Conservation (phyloP, 2,888 invertebrate species). For the Catocala nupta region DNA sequence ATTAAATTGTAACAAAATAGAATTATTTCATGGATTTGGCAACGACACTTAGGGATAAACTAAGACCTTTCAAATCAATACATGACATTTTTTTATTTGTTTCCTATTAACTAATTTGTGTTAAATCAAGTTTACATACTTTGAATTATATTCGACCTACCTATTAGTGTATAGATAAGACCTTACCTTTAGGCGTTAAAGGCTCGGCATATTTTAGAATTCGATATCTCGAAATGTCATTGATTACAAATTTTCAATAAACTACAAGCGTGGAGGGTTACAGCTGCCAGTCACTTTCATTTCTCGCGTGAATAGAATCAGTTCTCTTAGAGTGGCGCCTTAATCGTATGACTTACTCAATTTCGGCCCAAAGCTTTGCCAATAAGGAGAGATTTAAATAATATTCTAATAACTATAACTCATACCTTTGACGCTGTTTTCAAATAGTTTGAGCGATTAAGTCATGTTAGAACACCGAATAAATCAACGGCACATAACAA, state of each 20-base stretch:
- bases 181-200: conserved; percentile 13
- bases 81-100: neutral
- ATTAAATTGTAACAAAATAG: too few species aligned
- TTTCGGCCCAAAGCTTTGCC: conserved; percentile 54
- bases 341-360: conserved; percentile 64
- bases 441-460: conserved; percentile 41
- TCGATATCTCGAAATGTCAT: conserved; percentile 39
- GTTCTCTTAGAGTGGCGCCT: conserved; percentile 58
- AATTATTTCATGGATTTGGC: too few species aligned
- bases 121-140: conserved; percentile 10
- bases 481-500: conserved; percentile 26
- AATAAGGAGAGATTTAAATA: conserved; percentile 46
- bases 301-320: conserved; percentile 82
- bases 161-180: conserved; percentile 15
- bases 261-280: conserved; percentile 40
- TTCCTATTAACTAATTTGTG: conserved; percentile 9
- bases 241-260: conserved; percentile 42
- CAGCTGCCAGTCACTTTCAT: conserved; percentile 78
- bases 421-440: conserved; percentile 46
- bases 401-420: conserved; percentile 53
- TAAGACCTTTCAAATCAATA: too few species aligned
- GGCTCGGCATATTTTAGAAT: conserved; percentile 25
- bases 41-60: too few species aligned
- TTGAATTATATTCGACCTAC: conserved; percentile 1
- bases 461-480: conserved; percentile 28